Percentiles rank a stretch among this genome's conserved stretches.
Conservation (phyloP, 2,113 vertebrate species). For the Tapirus terrestris region DNA sequence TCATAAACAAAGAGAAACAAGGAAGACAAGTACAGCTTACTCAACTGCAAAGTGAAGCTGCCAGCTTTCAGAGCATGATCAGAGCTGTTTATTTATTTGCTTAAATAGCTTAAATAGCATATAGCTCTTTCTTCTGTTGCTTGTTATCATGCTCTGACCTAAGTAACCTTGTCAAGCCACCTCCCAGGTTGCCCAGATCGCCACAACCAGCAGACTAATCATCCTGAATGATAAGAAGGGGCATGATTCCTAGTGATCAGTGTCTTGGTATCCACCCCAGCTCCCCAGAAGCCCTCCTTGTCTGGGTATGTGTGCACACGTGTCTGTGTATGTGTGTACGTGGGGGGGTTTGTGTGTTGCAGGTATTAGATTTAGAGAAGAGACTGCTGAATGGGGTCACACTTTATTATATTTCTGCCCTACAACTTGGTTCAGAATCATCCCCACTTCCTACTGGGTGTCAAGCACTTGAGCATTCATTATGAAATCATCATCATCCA, state of each 20-base stretch:
- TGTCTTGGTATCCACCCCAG: background rate
- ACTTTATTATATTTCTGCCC: background rate
- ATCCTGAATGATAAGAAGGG: constrained; percentile 61
- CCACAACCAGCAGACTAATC: constrained; percentile 58
- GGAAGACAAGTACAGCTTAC: constrained; percentile 69
- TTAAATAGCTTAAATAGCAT: constrained; percentile 78
- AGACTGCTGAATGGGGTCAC: background rate
- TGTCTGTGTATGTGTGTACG: background rate
- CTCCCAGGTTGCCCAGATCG: constrained; percentile 67
- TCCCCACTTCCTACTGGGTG: background rate
- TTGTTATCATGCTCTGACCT: constrained; percentile 81
- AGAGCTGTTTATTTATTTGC: constrained; percentile 77
- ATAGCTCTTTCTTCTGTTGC: constrained; percentile 80
- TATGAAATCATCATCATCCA: background rate
- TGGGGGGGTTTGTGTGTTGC: background rate
- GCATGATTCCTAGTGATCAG: constrained; percentile 18
- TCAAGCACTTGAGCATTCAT: background rate
- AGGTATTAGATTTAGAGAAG: background rate
- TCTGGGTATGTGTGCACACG: background rate
- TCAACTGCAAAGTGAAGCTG: constrained; percentile 58
- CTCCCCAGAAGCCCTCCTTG: background rate
- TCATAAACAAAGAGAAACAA: constrained; percentile 74
- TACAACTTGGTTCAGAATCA: background rate
- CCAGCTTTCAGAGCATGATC: constrained; percentile 29
- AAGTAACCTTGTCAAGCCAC: constrained; percentile 76